Conservation (phyloP, 2,113 vertebrate species). For the Malurus alboscapulatus region DNA sequence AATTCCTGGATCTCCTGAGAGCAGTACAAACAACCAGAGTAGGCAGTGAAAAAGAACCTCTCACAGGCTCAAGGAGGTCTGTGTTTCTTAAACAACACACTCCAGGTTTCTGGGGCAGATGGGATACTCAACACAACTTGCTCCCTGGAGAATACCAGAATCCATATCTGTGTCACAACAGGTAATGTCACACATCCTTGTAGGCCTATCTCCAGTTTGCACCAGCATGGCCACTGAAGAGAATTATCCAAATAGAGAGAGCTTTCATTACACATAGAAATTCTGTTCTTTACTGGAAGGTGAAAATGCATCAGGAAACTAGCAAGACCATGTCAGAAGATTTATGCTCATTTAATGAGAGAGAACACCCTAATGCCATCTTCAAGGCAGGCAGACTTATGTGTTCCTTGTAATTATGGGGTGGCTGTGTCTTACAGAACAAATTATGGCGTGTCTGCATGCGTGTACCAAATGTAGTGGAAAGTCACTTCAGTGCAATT, state of each 20-base stretch:
- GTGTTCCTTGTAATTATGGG: background rate
- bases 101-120: background rate
- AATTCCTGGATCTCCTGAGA: background rate
- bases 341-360: background rate
- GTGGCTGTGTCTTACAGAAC: background rate
- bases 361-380: background rate
- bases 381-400: background rate
- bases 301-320: background rate
- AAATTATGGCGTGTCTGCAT: conserved; percentile 17
- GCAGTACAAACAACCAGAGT: accelerated
- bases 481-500: conserved; percentile 17
- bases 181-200: background rate
- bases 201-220: background rate
- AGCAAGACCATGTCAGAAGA: background rate
- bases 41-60: background rate
- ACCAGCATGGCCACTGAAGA: background rate
- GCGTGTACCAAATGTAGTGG: background rate
- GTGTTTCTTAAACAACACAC: background rate
- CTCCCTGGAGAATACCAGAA: background rate
- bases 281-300: background rate
- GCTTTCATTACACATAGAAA: background rate
- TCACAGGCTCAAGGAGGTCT: background rate
- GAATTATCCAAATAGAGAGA: background rate
- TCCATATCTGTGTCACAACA: background rate
- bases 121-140: background rate